These are phyloP conservation scores for Apteryx owenii DNA, from an alignment of 2,113 vertebrate genomes.

Conservation along the genomic window DNA sequence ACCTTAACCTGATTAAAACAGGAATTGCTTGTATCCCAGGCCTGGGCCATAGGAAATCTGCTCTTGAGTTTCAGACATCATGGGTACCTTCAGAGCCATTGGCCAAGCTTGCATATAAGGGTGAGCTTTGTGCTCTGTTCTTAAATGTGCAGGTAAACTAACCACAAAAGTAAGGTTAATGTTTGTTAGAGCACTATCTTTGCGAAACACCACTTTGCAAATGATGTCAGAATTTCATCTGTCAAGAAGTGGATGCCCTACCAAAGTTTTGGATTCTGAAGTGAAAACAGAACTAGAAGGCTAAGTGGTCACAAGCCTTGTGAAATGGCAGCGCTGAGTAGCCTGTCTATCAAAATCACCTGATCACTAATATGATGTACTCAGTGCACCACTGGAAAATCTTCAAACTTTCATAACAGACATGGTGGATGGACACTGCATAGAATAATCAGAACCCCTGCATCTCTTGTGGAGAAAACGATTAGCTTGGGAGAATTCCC, in stretches of 20 bases:
- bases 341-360: neutral
- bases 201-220: neutral
- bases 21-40: no score
- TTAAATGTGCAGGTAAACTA: neutral
- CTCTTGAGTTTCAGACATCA: no score
- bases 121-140: neutral
- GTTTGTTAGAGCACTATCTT: neutral
- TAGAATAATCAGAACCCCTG: neutral
- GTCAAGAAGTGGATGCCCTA: neutral
- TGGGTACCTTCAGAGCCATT: no score
- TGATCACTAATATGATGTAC: neutral
- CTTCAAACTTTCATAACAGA: neutral
- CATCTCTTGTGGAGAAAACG: neutral
- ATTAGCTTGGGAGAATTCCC: neutral
- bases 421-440: neutral
- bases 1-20: no score
- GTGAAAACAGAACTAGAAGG: neutral
- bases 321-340: neutral
- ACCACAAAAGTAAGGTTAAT: neutral
- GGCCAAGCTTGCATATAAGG: neutral
- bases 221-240: neutral
- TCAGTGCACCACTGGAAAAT: neutral
- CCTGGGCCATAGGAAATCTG: no score
- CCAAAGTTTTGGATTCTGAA: neutral
- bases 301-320: neutral